Conservation (phyloP, 2,797 vertebrate species). For the Sebastolobus alascanus region DNA sequence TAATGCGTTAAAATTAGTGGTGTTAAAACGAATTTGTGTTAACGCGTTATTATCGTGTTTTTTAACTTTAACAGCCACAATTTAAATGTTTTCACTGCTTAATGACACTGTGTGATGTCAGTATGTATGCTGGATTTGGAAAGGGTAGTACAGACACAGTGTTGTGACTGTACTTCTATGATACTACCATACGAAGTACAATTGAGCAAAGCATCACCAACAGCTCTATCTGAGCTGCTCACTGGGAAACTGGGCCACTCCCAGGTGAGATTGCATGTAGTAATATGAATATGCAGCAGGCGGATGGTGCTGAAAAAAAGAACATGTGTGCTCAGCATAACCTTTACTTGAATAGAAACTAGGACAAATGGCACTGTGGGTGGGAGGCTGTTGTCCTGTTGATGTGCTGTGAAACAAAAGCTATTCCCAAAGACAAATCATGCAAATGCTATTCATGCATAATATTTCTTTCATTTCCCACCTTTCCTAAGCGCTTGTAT, state of each 20-base stretch:
- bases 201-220: background rate
- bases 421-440: conserved; percentile 36
- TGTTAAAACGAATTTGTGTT: too few relatives aligned
- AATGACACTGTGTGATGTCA: background rate
- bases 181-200: background rate
- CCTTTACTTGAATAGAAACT: conserved; percentile 54
- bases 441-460: conserved; percentile 57
- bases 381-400: conserved; percentile 28
- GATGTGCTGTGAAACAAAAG: conserved; percentile 42
- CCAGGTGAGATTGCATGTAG: conserved; percentile 31
- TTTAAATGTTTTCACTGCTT: background rate
- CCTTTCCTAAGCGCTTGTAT: conserved; percentile 12
- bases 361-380: conserved; percentile 42
- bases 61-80: too few relatives aligned
- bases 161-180: too few relatives aligned
- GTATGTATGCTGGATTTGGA: background rate
- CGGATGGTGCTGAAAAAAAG: conserved; percentile 9
- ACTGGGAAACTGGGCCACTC: conserved; percentile 25
- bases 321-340: conserved; percentile 37
- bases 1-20: too few relatives aligned
- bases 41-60: too few relatives aligned
- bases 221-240: conserved; percentile 11
- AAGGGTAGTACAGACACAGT: background rate
- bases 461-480: conserved; percentile 23
- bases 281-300: conserved; percentile 41